These are phyloP conservation scores for Heteromyza rotundicornis DNA, from an alignment of 2,888 invertebrate genomes.

Conservation along the genomic window DNA sequence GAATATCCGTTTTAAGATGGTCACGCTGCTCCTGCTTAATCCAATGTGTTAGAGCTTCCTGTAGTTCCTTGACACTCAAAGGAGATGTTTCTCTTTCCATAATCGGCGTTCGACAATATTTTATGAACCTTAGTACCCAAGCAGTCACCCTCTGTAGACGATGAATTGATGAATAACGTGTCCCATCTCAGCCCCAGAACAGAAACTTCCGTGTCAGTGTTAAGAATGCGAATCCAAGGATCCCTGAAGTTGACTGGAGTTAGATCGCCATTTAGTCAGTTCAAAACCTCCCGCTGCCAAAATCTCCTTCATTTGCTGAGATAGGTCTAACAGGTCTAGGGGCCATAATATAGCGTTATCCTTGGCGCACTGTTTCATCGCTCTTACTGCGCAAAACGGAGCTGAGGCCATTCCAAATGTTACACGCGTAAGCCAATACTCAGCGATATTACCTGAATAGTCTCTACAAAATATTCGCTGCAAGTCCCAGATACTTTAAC, in stretches of 20 bases:
- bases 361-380: slow-evolving; percentile 13
- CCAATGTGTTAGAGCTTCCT: slow-evolving; percentile 6
- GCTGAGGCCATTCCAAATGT: slow-evolving; percentile 17
- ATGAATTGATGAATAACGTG: slow-evolving; percentile 11
- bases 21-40: slow-evolving; percentile 1
- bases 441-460: not conserved
- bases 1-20: not conserved
- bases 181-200: no score
- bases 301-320: slow-evolving; percentile 5
- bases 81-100: not conserved
- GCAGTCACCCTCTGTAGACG: slow-evolving; percentile 14
- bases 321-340: slow-evolving; percentile 2
- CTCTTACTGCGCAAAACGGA: slow-evolving; percentile 11
- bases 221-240: not conserved
- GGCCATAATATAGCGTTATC: slow-evolving; percentile 11
- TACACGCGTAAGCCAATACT: not conserved
- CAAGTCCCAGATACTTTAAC: slow-evolving; percentile 8
- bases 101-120: slow-evolving; percentile 1
- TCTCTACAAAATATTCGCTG: not conserved
- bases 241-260: not conserved
- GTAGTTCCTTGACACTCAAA: not conserved
- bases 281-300: slow-evolving; percentile 12
- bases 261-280: slow-evolving; percentile 11
- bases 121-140: slow-evolving; percentile 10
- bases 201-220: not conserved